These are phyloP conservation scores for Erpobdella octoculata DNA, from an alignment of 2,888 invertebrate species.

Conservation along the genomic window DNA sequence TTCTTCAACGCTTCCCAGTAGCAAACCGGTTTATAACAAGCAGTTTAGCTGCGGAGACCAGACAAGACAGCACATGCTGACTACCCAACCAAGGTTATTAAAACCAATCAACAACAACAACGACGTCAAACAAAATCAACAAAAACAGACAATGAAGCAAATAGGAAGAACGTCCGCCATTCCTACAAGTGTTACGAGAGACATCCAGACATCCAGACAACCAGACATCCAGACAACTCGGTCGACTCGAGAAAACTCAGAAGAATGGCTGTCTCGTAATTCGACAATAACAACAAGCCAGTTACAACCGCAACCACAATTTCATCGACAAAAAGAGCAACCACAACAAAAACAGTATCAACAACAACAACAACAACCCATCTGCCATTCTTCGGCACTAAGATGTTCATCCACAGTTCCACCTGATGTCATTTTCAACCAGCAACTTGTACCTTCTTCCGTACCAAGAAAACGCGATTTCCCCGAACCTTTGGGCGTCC, in stretches of 20 bases:
- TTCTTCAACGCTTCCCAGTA: too few relatives aligned
- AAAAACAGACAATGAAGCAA: too few relatives aligned
- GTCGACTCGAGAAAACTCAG: background rate
- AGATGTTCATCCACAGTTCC: background rate
- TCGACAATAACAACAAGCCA: background rate
- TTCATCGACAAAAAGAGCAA: too few relatives aligned
- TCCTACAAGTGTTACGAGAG: too few relatives aligned
- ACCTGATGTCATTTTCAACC: background rate
- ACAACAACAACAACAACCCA: background rate
- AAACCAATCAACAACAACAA: background rate
- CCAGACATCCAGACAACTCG: background rate
- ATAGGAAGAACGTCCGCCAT: too few relatives aligned
- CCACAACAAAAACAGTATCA: background rate
- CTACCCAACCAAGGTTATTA: background rate
- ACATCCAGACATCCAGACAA: background rate
- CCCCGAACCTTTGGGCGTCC: background rate
- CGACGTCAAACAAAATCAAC: background rate
- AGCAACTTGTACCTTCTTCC: background rate
- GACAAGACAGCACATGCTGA: too few relatives aligned
- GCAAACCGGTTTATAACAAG: too few relatives aligned
- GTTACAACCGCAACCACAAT: background rate
- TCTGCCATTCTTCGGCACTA: background rate
- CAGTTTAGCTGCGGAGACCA: too few relatives aligned
- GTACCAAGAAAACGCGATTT: constrained; percentile 1
- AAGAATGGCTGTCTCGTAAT: background rate